Conservation (phyloP, 2,797 vertebrate genomes). For the Scolopax rusticola region DNA sequence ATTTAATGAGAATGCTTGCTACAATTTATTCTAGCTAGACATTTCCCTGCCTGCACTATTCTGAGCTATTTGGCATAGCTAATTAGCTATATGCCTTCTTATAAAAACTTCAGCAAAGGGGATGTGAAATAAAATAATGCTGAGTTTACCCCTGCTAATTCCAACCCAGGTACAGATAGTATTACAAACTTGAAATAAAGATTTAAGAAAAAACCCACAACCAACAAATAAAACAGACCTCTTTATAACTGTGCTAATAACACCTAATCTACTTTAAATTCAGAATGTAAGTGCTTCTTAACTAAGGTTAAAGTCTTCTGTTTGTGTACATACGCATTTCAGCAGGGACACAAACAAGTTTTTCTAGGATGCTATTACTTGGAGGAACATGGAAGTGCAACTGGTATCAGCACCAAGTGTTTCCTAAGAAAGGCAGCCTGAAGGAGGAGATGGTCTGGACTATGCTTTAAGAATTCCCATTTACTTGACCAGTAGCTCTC, state of each 20-base stretch:
- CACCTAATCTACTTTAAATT: background rate
- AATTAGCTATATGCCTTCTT: background rate
- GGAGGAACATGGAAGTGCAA: background rate
- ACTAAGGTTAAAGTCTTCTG: background rate
- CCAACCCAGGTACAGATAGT: background rate
- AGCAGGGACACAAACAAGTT: background rate
- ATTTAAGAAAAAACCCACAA: background rate
- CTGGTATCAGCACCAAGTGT: background rate
- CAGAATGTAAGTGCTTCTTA: background rate
- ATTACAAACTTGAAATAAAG: background rate
- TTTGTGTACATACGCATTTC: background rate
- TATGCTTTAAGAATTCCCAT: background rate
- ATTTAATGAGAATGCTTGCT: background rate
- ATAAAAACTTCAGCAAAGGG: background rate
- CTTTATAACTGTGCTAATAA: background rate
- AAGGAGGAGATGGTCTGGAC: background rate
- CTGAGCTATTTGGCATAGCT: background rate
- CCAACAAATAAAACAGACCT: background rate
- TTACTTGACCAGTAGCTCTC: background rate
- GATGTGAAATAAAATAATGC: background rate
- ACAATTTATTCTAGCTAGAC: background rate
- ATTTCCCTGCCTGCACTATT: background rate
- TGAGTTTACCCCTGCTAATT: background rate
- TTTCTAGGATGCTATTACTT: background rate
- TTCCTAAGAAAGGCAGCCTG: background rate